These are phyloP conservation scores for Podarcis lilfordi DNA, from an alignment of 2,797 vertebrate species.

Conservation along the genomic window DNA sequence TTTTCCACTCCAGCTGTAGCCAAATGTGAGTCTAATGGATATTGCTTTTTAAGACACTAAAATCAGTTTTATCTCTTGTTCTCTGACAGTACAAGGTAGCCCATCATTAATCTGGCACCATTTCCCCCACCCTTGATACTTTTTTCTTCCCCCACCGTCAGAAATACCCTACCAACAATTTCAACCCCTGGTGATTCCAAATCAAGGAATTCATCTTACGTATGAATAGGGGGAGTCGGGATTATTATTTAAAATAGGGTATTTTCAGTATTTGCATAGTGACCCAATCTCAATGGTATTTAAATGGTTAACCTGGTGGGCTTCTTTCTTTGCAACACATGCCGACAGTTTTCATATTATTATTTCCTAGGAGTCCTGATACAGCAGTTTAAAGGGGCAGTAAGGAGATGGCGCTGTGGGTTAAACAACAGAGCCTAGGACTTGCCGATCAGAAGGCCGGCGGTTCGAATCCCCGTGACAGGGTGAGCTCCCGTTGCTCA, in stretches of 20 bases:
- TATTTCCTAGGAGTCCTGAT: conserved; percentile 41
- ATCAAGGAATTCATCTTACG: conserved; percentile 53
- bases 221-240: conserved; percentile 45
- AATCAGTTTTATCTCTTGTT: conserved; percentile 70
- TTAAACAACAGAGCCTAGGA: too few relatives aligned
- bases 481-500: too few relatives aligned
- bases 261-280: conserved; percentile 39
- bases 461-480: too few relatives aligned
- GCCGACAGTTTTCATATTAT: not conserved
- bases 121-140: conserved; percentile 43
- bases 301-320: conserved; percentile 45
- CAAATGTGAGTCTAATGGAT: conserved; percentile 72
- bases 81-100: conserved; percentile 45
- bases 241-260: conserved; percentile 15
- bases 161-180: conserved; percentile 69
- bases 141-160: conserved; percentile 34
- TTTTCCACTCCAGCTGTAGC: conserved; percentile 63
- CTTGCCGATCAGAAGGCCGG: too few relatives aligned
- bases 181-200: conserved; percentile 40
- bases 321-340: conserved; percentile 27
- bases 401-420: too few relatives aligned
- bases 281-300: conserved; percentile 36
- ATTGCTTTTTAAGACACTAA: conserved; percentile 72
- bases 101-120: conserved; percentile 59
- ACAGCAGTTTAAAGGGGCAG: not conserved